Percentiles rank a stretch among this genome's conserved stretches.
These are phyloP conservation scores for Pipistrellus kuhlii DNA, from an alignment of 2,797 vertebrate genomes.

Conservation along the genomic window DNA sequence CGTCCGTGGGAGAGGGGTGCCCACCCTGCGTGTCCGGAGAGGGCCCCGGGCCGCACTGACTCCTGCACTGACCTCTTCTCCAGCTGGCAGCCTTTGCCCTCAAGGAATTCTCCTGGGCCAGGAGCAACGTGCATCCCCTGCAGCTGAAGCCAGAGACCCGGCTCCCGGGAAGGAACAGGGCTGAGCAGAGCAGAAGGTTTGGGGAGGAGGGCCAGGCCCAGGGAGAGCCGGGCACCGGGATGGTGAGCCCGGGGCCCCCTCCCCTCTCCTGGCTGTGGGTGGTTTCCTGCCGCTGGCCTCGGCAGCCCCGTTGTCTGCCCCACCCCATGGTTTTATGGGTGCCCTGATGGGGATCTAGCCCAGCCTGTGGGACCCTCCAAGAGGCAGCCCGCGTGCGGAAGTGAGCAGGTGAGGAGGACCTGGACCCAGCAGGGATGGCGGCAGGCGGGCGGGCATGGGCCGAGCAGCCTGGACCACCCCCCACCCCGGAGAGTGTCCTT, in stretches of 20 bases:
- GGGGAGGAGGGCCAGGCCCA: neutral
- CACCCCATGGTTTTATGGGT: rapidly evolving
- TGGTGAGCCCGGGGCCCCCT: rapidly evolving
- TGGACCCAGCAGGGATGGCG: too few species aligned
- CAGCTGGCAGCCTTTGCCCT: neutral
- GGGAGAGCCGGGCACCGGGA: neutral
- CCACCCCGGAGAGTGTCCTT: neutral
- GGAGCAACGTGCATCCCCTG: rapidly evolving
- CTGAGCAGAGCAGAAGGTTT: neutral
- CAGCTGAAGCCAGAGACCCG: neutral
- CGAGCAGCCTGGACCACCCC: neutral
- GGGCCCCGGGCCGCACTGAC: neutral
- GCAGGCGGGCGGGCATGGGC: too few species aligned
- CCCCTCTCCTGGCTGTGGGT: neutral
- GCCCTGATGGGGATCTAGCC: neutral
- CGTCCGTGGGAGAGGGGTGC: neutral
- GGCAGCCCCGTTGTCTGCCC: rapidly evolving
- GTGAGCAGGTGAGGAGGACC: rapidly evolving
- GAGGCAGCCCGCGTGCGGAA: neutral
- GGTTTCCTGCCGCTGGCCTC: neutral
- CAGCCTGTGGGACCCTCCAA: rapidly evolving
- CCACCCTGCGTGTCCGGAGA: neutral
- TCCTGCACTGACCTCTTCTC: neutral
- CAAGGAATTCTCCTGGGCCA: neutral
- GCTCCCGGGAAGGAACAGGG: neutral